Evolutionary conservation across 1,140 invertebrate genomes (phyloP).

Genomic region (Anoplolepis gracilipes): DNA sequence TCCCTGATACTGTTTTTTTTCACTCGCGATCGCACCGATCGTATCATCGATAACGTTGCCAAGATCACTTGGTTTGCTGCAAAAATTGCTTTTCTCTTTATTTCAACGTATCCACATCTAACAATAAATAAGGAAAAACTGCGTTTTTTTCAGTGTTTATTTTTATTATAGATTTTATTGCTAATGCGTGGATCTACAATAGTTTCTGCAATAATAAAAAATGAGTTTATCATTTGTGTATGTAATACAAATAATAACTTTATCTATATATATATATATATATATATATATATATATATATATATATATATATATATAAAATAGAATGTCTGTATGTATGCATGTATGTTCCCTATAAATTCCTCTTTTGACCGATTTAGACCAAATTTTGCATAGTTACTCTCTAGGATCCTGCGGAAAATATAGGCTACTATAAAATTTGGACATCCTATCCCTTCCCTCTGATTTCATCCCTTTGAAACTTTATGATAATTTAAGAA

Average conservation of each 20-base stretch:
- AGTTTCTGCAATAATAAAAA: not conserved
- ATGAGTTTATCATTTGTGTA: not conserved
- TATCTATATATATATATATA: no score
- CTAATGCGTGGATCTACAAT: not conserved
- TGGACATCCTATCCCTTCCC: no score
- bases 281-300: no score
- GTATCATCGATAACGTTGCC: not conserved
- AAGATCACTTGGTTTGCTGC: not conserved
- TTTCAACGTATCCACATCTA: not conserved
- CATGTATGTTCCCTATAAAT: no score
- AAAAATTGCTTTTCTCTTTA: constrained; percentile 10
- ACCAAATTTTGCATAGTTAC: no score
- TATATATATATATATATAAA: no score
- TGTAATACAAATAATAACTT: not conserved
- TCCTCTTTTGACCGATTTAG: no score
- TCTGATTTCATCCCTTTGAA: no score
- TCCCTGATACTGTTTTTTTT: not conserved
- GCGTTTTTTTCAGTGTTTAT: not conserved
- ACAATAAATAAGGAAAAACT: not conserved
- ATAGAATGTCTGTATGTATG: no score
- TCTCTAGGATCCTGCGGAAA: no score
- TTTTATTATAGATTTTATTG: constrained; percentile 10
- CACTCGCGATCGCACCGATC: not conserved
- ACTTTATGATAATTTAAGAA: no score
- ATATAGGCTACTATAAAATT: no score